Conservation (phyloP, 2,113 vertebrate genomes). For the Paratilapia polleni region DNA sequence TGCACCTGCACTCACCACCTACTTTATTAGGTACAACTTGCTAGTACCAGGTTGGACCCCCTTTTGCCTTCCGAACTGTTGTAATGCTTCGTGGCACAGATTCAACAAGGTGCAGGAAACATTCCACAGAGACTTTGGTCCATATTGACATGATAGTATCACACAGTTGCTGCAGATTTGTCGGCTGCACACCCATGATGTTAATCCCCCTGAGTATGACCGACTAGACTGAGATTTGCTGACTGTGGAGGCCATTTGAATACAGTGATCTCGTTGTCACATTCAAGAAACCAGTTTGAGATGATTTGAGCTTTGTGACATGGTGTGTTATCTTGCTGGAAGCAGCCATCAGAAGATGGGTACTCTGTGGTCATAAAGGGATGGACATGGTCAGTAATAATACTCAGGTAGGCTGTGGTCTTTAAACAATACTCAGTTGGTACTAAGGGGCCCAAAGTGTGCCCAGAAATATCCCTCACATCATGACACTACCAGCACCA, state of each 20-base stretch:
- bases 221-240: not conserved
- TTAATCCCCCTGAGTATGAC: not conserved
- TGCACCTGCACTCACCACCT: not conserved
- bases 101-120: not conserved
- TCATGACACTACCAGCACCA: no score
- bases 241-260: not conserved
- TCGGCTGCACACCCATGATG: not conserved
- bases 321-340: no score
- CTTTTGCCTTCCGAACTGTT: not conserved
- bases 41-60: not conserved
- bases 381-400: no score
- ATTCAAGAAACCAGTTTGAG: no score
- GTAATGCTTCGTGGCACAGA: not conserved
- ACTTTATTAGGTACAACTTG: not conserved
- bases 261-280: not conserved
- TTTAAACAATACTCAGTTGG: no score
- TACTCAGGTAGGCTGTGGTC: no score
- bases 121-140: not conserved
- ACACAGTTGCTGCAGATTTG: not conserved
- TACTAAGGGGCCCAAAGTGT: no score
- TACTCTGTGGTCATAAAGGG: no score
- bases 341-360: no score
- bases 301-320: no score
- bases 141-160: not conserved
- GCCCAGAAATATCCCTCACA: no score